phyloP scores from a whole-genome alignment of 2,888 invertebrate species.

The Piscicola geometra region DNA sequence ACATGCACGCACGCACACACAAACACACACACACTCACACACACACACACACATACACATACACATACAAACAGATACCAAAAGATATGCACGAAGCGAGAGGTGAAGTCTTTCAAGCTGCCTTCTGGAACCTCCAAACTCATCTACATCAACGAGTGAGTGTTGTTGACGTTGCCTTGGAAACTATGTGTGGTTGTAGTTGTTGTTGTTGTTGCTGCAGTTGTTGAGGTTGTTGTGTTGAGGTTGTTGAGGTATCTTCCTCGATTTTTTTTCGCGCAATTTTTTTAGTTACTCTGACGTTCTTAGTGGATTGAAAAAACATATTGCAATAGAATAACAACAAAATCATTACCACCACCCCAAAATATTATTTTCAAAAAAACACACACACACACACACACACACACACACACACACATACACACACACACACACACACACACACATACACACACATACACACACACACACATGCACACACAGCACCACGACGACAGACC shows the following conservation, averaged over 20 bases:
- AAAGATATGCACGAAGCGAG: constrained; percentile 54
- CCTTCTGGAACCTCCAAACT: constrained; percentile 61
- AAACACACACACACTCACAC: not conserved
- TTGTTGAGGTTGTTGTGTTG: no score
- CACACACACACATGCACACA: constrained; percentile 19
- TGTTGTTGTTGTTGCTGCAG: no score
- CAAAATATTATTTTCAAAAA: not conserved
- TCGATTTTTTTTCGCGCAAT: no score
- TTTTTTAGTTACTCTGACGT: no score
- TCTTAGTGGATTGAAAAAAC: no score
- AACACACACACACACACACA: not conserved
- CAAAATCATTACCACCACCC: no score
- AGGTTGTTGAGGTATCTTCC: not conserved
- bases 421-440: constrained; percentile 26
- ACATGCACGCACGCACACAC: not conserved
- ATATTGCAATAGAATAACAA: no score
- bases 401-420: constrained; percentile 22
- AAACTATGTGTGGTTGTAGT: no score
- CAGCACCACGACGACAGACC: constrained; percentile 58
- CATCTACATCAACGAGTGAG: constrained; percentile 55
- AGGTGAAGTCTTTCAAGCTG: constrained; percentile 58
- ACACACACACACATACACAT: not conserved
- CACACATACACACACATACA: constrained; percentile 24
- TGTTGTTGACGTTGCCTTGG: no score
- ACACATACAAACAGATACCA: constrained; percentile 46